Percentiles rank a stretch among this genome's conserved stretches.
Evolutionary conservation across 2,797 vertebrate species (phyloP).

Genomic region (Eleutherodactylus coqui): DNA sequence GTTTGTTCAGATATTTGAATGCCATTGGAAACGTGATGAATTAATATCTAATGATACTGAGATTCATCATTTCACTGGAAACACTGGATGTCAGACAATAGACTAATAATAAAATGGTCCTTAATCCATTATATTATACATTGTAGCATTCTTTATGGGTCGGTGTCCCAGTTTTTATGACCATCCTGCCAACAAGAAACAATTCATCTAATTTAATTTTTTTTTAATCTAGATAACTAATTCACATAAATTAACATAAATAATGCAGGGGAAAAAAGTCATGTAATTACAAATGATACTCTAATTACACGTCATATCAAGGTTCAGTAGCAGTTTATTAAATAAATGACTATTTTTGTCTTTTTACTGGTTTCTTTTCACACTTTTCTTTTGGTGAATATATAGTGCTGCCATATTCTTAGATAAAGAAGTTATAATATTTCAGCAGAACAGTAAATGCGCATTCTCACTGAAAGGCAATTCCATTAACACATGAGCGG

Average conservation of each 20-base stretch:
- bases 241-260: not conserved
- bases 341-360: not conserved
- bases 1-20: too few species aligned
- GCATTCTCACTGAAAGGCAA: too few species aligned
- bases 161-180: not conserved
- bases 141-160: not conserved
- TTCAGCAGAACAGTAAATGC: not conserved
- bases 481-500: too few species aligned
- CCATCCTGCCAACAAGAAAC: not conserved
- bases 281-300: not conserved
- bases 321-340: not conserved
- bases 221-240: not conserved
- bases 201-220: not conserved
- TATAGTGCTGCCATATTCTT: not conserved
- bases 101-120: not conserved
- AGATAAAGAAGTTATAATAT: not conserved
- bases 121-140: not conserved
- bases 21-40: too few species aligned
- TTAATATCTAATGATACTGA: too few species aligned
- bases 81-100: not conserved
- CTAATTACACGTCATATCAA: not conserved
- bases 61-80: not conserved
- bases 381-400: not conserved
- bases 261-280: not conserved
- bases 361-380: not conserved